Base-by-base conservation (phyloP, 2,888 invertebrate species). In the Toxonevra muliebris region DNA sequence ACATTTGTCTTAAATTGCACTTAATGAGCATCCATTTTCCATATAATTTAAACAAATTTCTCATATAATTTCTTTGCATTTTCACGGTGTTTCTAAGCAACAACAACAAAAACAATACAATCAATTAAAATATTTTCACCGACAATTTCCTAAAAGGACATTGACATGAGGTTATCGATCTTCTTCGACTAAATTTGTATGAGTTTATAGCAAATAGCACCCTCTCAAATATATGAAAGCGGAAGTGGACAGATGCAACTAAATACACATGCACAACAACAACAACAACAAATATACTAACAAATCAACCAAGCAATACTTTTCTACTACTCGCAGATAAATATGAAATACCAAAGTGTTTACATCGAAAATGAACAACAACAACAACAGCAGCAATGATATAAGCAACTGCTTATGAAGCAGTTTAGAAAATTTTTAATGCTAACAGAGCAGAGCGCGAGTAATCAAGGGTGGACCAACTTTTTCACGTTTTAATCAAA, bases 241-340 rank as follows among this genome's bases (percentile, higher is more conserved):
- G 66, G 66, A 79, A 80, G 74, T 77, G 81, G 80, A 81, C 81
- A 81, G 81, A 81, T 81, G 81, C 80, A 79, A 71, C 62, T 59
- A 58, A 58, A 59, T 65, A 57, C 45, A 40, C 52, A 53, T 65
- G 54, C 53, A 60, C 41, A 59, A 13, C 20, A n/a, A 62, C 43
- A n/a, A 62, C 43, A 30, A 30, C 30, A 30, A 7, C 30, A 30
- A 30, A 30, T 30, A 30, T 7, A 30, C 11, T 17, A 53, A 13
- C n/a, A 53, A 53, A 53, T 17, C n/a, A 30, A 13, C 50, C 13
- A n/a, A 15, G 30, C 30, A 30, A 30, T 30, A 30, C 30, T 30
- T 30, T 30, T 30, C 30, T 4, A 30, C 30, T 30, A 2, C 50
- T n/a, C n/a, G n/a, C n/a, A 58, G 2, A 58, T 3, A 30, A 58